phyloP scores from a whole-genome alignment of 2,113 vertebrate genomes.

The Amphiprion percula region DNA sequence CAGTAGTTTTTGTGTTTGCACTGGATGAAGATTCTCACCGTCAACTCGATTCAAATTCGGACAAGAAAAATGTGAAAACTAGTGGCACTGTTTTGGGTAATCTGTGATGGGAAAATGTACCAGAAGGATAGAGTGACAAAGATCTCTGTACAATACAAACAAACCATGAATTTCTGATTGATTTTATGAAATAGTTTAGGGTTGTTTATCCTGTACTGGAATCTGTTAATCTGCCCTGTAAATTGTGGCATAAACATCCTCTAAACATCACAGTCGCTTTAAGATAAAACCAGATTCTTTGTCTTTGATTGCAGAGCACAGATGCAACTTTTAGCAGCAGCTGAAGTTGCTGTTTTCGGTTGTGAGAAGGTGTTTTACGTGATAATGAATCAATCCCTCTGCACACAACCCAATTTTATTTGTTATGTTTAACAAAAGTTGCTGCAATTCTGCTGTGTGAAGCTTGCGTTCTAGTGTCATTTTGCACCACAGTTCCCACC shows the following conservation, averaged over 20 bases:
- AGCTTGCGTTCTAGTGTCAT: conserved; percentile 29
- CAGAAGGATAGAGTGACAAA: background rate
- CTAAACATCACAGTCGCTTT: conserved; percentile 12
- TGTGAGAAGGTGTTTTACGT: conserved; percentile 44
- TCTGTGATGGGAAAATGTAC: background rate
- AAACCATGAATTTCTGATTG: background rate
- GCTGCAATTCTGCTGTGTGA: conserved; percentile 31
- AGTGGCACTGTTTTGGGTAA: background rate
- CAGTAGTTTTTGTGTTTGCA: background rate
- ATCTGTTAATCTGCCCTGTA: conserved; percentile 11
- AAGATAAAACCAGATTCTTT: background rate
- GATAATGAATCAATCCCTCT: conserved; percentile 25
- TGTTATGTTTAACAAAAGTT: conserved; percentile 23
- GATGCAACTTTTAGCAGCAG: conserved; percentile 40
- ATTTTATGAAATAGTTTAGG: background rate
- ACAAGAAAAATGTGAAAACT: background rate
- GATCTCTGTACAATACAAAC: background rate
- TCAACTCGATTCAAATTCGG: background rate
- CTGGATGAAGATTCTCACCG: background rate
- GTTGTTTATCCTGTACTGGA: conserved; percentile 9
- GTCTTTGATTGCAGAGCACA: conserved; percentile 34
- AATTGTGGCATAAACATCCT: background rate
- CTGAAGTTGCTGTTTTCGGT: conserved; percentile 27
- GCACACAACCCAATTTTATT: conserved; percentile 26
- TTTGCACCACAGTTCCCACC: conserved; percentile 50